These are phyloP conservation scores for Larimichthys crocea DNA, from an alignment of 2,113 vertebrate species.

Conservation along the genomic window DNA sequence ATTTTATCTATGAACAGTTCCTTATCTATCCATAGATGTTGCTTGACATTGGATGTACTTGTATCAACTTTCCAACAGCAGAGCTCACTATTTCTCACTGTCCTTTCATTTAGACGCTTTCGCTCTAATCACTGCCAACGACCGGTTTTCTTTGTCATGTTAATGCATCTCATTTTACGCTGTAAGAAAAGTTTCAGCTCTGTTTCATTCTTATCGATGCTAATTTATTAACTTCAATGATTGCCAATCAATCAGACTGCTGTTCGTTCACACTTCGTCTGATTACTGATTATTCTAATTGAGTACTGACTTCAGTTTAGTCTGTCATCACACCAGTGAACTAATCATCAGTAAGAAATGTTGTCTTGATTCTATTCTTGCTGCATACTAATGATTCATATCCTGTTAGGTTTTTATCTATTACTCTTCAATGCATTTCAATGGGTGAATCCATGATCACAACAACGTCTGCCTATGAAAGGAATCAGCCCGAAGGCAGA, in stretches of 20 bases:
- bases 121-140: constrained; percentile 5
- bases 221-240: neutral
- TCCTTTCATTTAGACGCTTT: neutral
- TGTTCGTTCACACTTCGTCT: constrained; percentile 8
- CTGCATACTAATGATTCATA: neutral
- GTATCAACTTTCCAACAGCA: constrained; percentile 2
- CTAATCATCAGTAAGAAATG: neutral
- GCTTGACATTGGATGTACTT: neutral
- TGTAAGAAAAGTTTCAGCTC: neutral
- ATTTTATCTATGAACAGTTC: too few species aligned
- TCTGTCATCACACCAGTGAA: neutral
- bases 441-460: neutral
- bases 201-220: neutral
- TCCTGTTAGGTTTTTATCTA: neutral
- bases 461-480: constrained; percentile 8
- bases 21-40: too few species aligned
- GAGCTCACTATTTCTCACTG: constrained; percentile 6
- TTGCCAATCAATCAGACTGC: neutral
- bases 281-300: neutral
- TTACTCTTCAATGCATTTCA: neutral
- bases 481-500: constrained; percentile 11
- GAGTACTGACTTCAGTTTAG: neutral
- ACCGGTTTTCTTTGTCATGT: constrained; percentile 12
- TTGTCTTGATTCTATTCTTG: neutral
- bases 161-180: neutral